Conservation (phyloP, 92 coral and sea anemone species). For the Plumapathes pennacea region DNA sequence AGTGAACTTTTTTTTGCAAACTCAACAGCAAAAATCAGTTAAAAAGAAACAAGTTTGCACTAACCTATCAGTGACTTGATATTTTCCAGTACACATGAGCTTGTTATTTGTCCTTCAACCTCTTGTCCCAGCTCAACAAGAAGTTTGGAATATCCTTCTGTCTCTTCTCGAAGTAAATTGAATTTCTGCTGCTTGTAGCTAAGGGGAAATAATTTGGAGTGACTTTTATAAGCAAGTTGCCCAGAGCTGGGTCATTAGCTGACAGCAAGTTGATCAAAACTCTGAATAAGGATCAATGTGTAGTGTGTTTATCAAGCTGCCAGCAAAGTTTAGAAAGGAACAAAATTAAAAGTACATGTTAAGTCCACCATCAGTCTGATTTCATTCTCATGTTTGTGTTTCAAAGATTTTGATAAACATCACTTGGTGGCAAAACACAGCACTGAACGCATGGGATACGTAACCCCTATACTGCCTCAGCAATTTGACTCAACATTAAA, state of each 20-base stretch:
- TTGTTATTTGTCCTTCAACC: slow-evolving; percentile 65
- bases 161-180: slow-evolving; percentile 90
- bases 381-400: no score
- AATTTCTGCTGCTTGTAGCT: slow-evolving; percentile 98
- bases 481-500: no score
- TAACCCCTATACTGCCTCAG: no score
- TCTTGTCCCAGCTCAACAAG: slow-evolving; percentile 87
- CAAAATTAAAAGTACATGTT: background rate
- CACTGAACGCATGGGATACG: no score
- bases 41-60: background rate
- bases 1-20: background rate
- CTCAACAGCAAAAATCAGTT: background rate
- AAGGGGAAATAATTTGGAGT: no score
- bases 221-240: no score
- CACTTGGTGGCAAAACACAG: no score
- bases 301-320: no score
- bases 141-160: slow-evolving; percentile 95
- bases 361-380: no score
- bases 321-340: background rate
- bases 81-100: slow-evolving; percentile 73
- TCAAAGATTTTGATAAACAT: slow-evolving; percentile 33
- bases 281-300: no score
- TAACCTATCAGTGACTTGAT: slow-evolving; percentile 94
- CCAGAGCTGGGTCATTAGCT: no score
- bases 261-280: no score